Base-by-base conservation (phyloP, 2,797 vertebrate species). In the Anguilla anguilla region DNA sequence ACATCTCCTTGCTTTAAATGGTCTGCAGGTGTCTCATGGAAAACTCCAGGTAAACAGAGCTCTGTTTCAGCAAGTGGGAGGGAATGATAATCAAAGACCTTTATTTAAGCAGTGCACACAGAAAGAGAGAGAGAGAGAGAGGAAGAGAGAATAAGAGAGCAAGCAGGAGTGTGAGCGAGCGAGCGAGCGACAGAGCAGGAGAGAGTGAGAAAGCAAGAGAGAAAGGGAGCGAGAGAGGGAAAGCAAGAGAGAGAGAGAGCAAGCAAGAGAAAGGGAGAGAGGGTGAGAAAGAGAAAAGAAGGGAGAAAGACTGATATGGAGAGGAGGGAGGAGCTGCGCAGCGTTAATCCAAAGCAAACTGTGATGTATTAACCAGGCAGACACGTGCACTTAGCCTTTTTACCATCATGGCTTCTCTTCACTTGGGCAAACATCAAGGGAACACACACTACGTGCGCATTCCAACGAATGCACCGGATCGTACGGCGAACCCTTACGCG, bases 41-140 rank as follows among this genome's bases (percentile, higher is more conserved):
- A 43, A 64, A 85, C n/a, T 17, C 10, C 67, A 46, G 28, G 22
- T 59, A 31, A 31, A 39, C 51, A 84, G n/a, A 84, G n/a, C 35
- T 55, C 35, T 79, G 74, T 79, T 83, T 53, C 13, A 0, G 77
- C 39, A 49, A n/a, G 43, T 25, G n/a, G n/a, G 39, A 11, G 6
- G 25, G 79, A 82, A 82, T 28, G 43, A 82, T 82, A 46, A 82
- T 51, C 28, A 55, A 83, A 55, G 49, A n/a, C 15, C 1, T 82
- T 83, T 28, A 83, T 53, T 83, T 51, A 83, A 82, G 79, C 46
- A 49, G 82, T 85, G 59, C 57, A 85, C 7, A 84, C 51, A 84
- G 49, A 55, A 7, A 28, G 67, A 43, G 74, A 61, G 77, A 13
- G 13, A 51, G n/a, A 31, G 59, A 9, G 46, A 67, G 53, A 51